These are phyloP conservation scores for Drosophila paucipuncta DNA, from an alignment of 2,888 invertebrate genomes.

Conservation along the genomic window DNA sequence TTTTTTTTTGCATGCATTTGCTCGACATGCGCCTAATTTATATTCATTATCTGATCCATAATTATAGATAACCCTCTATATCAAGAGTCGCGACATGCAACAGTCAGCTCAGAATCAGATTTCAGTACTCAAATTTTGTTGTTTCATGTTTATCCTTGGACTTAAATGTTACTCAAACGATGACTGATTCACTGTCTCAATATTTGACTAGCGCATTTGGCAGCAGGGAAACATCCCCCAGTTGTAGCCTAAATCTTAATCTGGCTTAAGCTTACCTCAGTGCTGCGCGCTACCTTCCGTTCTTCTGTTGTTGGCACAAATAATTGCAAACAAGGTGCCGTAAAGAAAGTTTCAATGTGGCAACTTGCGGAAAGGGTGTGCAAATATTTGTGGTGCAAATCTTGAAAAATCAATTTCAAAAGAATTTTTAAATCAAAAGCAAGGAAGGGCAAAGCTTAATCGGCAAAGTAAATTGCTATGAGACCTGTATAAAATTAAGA, in stretches of 20 bases:
- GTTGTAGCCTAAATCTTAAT: conserved; percentile 46
- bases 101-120: conserved; percentile 7
- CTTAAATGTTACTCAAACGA: conserved; percentile 43
- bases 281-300: neutral
- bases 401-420: conserved; percentile 34
- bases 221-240: conserved; percentile 17
- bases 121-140: conserved; percentile 21
- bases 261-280: conserved; percentile 52
- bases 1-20: conserved; percentile 44
- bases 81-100: conserved; percentile 21
- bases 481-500: neutral
- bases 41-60: conserved; percentile 80
- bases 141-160: conserved; percentile 50
- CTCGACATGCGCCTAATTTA: conserved; percentile 73
- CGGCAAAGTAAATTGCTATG: neutral
- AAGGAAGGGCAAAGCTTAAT: neutral
- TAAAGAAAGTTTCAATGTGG: conserved; percentile 9
- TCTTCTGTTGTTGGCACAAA: conserved; percentile 38
- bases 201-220: conserved; percentile 49
- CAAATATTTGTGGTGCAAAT: conserved; percentile 49
- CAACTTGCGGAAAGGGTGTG: conserved; percentile 18
- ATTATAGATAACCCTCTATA: conserved; percentile 65
- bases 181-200: conserved; percentile 44
- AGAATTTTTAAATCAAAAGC: conserved; percentile 1
- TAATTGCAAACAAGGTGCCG: conserved; percentile 42